phyloP scores from a whole-genome alignment of 2,797 vertebrate genomes.

The Hemitrygon akajei region DNA sequence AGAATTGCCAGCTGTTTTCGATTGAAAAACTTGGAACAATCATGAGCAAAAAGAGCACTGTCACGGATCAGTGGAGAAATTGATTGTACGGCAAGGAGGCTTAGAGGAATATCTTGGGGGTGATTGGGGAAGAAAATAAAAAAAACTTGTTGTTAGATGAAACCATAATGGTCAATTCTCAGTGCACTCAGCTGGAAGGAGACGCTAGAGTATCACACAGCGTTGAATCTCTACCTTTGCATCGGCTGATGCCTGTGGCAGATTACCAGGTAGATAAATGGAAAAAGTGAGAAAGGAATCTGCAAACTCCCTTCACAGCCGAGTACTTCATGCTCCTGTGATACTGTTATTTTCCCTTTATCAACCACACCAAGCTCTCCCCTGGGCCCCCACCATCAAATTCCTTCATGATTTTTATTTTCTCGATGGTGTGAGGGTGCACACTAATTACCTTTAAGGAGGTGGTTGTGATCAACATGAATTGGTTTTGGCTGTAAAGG shows the following conservation, averaged over 20 bases:
- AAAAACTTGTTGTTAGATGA: constrained; percentile 38
- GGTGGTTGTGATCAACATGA: not conserved
- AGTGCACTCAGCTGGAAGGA: constrained; percentile 38
- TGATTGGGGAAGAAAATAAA: not conserved
- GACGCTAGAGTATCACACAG: not conserved
- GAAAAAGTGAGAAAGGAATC: not conserved
- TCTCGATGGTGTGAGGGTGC: too few relatives aligned
- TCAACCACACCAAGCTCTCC: not conserved
- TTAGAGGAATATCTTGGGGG: constrained; percentile 39
- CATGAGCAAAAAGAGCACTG: constrained; percentile 40
- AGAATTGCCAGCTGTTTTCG: constrained; percentile 3
- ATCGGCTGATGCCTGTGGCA: not conserved
- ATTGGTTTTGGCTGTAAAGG: not conserved
- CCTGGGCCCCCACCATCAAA: too few relatives aligned
- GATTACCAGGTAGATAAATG: constrained; percentile 39
- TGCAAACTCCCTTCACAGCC: not conserved
- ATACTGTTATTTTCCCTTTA: not conserved
- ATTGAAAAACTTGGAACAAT: constrained; percentile 41
- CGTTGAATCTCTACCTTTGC: not conserved
- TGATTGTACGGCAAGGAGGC: constrained; percentile 41
- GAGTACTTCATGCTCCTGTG: not conserved
- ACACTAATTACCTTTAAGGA: too few relatives aligned
- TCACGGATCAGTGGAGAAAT: constrained; percentile 45
- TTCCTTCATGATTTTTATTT: too few relatives aligned
- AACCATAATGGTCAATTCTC: constrained; percentile 39